Evolutionary conservation across 1,140 invertebrate genomes (phyloP).

Genomic region (Atta colombica): DNA sequence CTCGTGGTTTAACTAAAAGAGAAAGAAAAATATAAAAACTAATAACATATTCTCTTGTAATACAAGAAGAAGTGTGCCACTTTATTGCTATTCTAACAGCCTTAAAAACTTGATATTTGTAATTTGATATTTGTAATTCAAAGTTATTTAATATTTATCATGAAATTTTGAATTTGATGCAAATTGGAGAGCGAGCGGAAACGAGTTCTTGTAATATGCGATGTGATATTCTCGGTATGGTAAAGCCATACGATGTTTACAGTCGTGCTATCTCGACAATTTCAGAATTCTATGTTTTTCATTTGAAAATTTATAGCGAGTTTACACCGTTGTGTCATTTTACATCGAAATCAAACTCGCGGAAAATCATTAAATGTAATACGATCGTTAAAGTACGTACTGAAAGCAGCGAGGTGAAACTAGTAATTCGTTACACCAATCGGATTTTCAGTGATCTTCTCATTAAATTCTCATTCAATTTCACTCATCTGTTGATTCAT

Average conservation of each 20-base stretch:
- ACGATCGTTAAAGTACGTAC: not conserved
- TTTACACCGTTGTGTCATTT: not conserved
- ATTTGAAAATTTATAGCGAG: not conserved
- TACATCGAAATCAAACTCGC: not conserved
- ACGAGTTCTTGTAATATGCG: not conserved
- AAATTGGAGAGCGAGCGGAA: not conserved
- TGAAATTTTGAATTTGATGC: not conserved
- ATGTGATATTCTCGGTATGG: conserved; percentile 15
- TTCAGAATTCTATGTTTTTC: conserved; percentile 7
- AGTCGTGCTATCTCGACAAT: not conserved
- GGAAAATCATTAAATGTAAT: conserved; percentile 32
- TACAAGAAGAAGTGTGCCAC: not conserved
- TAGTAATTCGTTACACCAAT: conserved; percentile 7
- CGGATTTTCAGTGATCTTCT: conserved; percentile 15
- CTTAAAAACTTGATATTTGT: not conserved
- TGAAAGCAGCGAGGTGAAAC: not conserved
- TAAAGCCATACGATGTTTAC: not conserved
- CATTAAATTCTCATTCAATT: conserved; percentile 48
- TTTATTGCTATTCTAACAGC: not conserved
- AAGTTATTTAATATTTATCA: not conserved
- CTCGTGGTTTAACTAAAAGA: not conserved
- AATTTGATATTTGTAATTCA: too few species aligned
- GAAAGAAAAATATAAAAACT: not conserved
- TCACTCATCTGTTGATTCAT: not conserved
- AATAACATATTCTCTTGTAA: not conserved